Percentiles rank a stretch among this genome's conserved stretches.
phyloP scores from a whole-genome alignment of 2,888 invertebrate genomes.

The Rotaria magnacalcarata region DNA sequence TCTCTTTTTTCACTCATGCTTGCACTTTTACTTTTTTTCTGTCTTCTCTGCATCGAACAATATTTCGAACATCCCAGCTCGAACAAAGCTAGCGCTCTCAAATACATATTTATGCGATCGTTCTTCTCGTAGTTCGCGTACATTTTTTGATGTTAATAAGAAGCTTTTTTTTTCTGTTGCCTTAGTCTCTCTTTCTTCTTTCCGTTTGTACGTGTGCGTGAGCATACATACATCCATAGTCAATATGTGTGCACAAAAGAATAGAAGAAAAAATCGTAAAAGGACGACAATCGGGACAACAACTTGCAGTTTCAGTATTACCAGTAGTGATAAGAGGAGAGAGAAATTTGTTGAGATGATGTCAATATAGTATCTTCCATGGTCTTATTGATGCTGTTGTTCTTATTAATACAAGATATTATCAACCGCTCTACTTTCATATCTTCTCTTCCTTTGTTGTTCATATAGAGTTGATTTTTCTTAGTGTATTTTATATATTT shows the following conservation, averaged over 20 bases:
- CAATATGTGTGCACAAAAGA: background rate
- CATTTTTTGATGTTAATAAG: slow-evolving; percentile 14
- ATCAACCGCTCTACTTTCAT: background rate
- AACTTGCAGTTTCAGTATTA: background rate
- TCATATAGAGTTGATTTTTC: slow-evolving; percentile 25
- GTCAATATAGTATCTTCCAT: background rate
- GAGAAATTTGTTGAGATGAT: background rate
- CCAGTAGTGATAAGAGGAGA: background rate
- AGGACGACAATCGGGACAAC: background rate
- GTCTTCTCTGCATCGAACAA: background rate
- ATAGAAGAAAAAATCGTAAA: background rate
- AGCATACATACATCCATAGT: background rate
- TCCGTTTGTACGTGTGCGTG: background rate
- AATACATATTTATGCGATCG: background rate
- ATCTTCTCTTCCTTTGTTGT: background rate
- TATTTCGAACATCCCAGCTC: background rate
- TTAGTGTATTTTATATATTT: background rate
- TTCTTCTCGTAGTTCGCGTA: background rate
- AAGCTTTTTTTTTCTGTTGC: slow-evolving; percentile 17
- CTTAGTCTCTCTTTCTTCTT: background rate
- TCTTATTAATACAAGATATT: background rate
- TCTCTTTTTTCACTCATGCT: background rate
- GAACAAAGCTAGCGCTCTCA: background rate
- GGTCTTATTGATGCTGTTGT: background rate
- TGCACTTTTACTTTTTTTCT: background rate